A percentile compares a stretch with the other conserved stretches of the same genome.
Conservation (phyloP, 23 tunicate species). For the Botrylloides violaceus region DNA sequence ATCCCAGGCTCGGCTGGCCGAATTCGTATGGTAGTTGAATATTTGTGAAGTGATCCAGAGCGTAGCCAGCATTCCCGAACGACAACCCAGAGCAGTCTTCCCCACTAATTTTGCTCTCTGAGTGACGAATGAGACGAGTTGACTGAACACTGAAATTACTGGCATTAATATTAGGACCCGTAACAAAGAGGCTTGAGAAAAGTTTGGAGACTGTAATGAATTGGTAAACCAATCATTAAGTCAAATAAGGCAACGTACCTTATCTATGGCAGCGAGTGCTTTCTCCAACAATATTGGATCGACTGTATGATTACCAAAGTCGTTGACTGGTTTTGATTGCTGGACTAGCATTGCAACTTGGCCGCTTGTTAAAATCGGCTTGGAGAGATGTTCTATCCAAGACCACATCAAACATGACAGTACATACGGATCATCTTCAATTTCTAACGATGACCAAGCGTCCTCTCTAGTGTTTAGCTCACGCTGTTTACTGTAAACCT, state of each 20-base stretch:
- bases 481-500: conserved; percentile 35
- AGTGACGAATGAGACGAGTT: too few species aligned
- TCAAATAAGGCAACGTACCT: conserved; percentile 3
- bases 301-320: neutral
- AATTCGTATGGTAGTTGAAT: too few species aligned
- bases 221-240: too few species aligned
- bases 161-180: too few species aligned
- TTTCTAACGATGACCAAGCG: conserved; percentile 44
- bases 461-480: conserved; percentile 51
- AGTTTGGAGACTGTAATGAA: too few species aligned
- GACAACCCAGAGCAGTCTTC: too few species aligned
- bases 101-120: too few species aligned
- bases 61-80: too few species aligned
- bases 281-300: conserved; percentile 14
- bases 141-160: too few species aligned
- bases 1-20: too few species aligned
- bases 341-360: neutral
- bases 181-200: too few species aligned
- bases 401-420: conserved; percentile 90
- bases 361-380: conserved; percentile 33
- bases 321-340: neutral
- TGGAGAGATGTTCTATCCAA: conserved; percentile 81
- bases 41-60: too few species aligned
- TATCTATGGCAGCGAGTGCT: conserved; percentile 1
- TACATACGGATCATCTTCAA: conserved; percentile 40